phyloP scores from a whole-genome alignment of 2,888 invertebrate species.

The Eledone cirrhosa region DNA sequence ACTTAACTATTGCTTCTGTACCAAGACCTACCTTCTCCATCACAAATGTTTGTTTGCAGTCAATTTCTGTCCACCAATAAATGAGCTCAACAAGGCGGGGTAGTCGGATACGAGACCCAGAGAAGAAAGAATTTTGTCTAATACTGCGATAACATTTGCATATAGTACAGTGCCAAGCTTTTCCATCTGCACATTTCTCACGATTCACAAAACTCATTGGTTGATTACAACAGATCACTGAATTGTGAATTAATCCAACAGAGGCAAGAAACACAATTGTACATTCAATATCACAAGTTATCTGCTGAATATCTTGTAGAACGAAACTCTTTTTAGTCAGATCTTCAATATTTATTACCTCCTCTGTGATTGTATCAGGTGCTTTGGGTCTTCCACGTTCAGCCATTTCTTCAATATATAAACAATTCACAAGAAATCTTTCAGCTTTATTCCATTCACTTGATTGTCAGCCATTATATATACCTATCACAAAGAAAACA shows the following conservation, averaged over 20 bases:
- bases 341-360: not conserved
- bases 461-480: no score
- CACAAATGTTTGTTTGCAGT: not conserved
- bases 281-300: not conserved
- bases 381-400: constrained; percentile 5
- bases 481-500: no score
- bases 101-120: not conserved
- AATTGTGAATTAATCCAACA: not conserved
- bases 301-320: not conserved
- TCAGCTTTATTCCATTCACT: no score
- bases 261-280: not conserved
- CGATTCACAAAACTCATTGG: not conserved
- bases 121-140: not conserved
- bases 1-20: no score
- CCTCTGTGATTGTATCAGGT: not conserved
- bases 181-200: not conserved
- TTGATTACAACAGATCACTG: not conserved
- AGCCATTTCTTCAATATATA: not conserved
- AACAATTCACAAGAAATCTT: no score
- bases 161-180: not conserved
- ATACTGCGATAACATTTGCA: not conserved
- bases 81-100: not conserved
- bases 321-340: not conserved
- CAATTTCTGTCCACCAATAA: not conserved
- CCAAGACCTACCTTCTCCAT: not conserved